Base-by-base conservation (phyloP, 2,797 vertebrate species). In the Bovichtus variegatus region DNA sequence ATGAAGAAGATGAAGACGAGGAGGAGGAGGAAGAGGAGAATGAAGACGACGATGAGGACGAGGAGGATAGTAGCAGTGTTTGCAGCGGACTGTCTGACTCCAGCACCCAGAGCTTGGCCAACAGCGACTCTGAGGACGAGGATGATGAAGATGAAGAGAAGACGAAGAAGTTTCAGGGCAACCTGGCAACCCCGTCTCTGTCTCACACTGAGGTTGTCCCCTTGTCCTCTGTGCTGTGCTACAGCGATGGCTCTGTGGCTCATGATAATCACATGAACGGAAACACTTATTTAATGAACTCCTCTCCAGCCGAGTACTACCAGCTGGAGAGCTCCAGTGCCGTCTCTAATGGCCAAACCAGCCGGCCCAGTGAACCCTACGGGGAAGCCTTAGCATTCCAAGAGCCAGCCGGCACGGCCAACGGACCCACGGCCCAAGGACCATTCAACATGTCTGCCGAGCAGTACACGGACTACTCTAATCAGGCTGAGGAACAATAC, bases 31-130 rank as follows among this genome's bases (percentile, higher is more conserved):
- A 98, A 0, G 91, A 95, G 0, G 96, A 95, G 0, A 93, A 95
- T 0, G 95, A 95, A 0, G 94, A 96, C 0, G 95, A 95, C 0
- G 93, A 95, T 0, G 95, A 95, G 0, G 94, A 96, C 0, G 95
- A 95, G n/a, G 96, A 96, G 44, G 98, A 99, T 6, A 98, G 97
- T n/a, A 99, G 98, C 93, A 99, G 98, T 55, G 95, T 99, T 78
- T 99, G 97, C 91, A 99, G 98, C 1, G 96, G 96, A 11, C 95
- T 97, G 80, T 99, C 98, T 0, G 98, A 99, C 91, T 99, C 98
- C 38, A 99, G 98, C 94, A 98, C 97, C 0, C 98, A 99, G 85
- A 99, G 98, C 91, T 93, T 99, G 85, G 97, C 96, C 0, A 97
- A 97, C 81, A 99, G 97, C 13, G 97, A 99, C 90, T 98, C 98